A percentile compares a stretch with the other conserved stretches of the same genome.
These are phyloP conservation scores for Mystacornis crossleyi DNA, from an alignment of 2,113 vertebrate species.

Conservation along the genomic window DNA sequence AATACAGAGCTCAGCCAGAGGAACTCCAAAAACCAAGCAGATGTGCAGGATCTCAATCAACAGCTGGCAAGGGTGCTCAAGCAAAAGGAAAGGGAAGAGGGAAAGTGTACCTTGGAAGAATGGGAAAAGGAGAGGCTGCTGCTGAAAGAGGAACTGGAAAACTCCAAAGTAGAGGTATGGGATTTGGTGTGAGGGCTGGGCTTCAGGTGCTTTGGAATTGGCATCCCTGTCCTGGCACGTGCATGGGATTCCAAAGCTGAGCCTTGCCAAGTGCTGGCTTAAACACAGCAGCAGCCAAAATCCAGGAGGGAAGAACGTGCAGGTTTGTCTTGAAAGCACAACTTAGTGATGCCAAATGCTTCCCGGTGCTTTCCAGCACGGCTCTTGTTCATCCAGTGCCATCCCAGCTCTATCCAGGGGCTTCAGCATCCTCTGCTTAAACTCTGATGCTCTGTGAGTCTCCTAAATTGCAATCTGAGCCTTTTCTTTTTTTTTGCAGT, in stretches of 20 bases:
- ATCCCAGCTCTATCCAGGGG: neutral
- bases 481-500: constrained; percentile 25
- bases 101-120: constrained; percentile 39
- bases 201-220: neutral
- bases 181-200: accelerated
- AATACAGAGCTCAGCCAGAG: constrained; percentile 81
- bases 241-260: neutral
- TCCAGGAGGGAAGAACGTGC: neutral
- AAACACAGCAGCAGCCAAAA: neutral
- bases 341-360: neutral
- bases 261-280: neutral
- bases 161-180: constrained; percentile 64
- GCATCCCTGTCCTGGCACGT: neutral
- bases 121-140: constrained; percentile 63
- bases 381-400: neutral
- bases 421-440: neutral
- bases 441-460: neutral
- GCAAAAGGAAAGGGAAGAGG: constrained; percentile 68
- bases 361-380: neutral
- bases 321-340: neutral
- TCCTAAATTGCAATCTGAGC: neutral
- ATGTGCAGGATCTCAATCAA: constrained; percentile 77
- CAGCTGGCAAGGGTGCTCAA: constrained; percentile 73
- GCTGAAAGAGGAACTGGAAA: constrained; percentile 74
- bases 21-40: constrained; percentile 78